Base-by-base conservation (phyloP, 1,140 invertebrate genomes). In the Hermetia illucens region DNA sequence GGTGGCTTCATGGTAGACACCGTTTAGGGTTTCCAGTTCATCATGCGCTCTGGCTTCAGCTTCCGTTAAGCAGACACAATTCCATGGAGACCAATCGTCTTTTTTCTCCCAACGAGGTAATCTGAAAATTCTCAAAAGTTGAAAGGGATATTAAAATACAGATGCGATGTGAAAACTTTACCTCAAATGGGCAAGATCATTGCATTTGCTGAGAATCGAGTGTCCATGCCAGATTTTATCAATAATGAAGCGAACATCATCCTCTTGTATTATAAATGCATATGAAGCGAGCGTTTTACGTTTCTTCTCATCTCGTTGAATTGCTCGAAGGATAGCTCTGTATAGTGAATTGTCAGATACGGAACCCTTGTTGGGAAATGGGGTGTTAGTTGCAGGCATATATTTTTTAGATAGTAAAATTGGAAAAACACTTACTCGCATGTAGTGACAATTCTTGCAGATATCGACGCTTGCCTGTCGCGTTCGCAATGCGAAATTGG, bases 1-100 rank as follows among this genome's bases (percentile, higher is more conserved):
- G 30, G 69, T 60, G 38, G 64, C 55, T 13, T 59, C 48, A 45
- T 66, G 65, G 35, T 70, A 70, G 0, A 68, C 57, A 15, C 57
- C 55, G n/a, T 59, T 50, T n/a, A 68, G 44, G 15, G 60, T 46
- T 2, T 58, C 47, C 3, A 69, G 50, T 25, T 52, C 58, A 24
- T 64, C 49, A 42, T 79, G 75, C 21, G 59, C 50, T 20, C 69
- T 60, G 0, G 66, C 63, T 52, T 79, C 75, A 2, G 69, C 61
- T 5, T 65, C 51, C 0, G 75, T 77, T 4, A 79, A 45, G 21
- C 77, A 56, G 34, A 79, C 61, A 36, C 71, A 75, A 52, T 79
- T 79, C 75, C 75, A 79, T 1, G 75, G 75, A 1, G 70, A 60
- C 75, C 75, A 79, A 25, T 69, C 66, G 21, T 65, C 46, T 17